Conservation (phyloP, 2,113 vertebrate species). For the Neomonachus schauinslandi region DNA sequence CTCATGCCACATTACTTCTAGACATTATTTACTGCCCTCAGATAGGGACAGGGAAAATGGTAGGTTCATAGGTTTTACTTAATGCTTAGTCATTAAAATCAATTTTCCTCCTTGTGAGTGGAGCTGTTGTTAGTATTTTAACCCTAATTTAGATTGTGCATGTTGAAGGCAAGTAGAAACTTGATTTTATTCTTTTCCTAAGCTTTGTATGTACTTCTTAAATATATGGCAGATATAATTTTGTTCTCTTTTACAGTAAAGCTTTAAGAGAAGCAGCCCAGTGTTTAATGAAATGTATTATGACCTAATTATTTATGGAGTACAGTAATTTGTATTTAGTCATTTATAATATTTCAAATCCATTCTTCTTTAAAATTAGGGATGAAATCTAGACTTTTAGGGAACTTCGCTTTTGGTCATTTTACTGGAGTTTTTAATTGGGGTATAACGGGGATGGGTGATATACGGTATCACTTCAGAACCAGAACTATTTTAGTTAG, state of each 20-base stretch:
- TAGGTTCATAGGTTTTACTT: not conserved
- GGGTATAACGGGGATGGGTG: not conserved
- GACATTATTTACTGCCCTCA: constrained; percentile 8
- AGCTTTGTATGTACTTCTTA: constrained; percentile 44
- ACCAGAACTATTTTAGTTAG: constrained; percentile 12
- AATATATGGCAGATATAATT: not conserved
- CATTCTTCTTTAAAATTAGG: not conserved
- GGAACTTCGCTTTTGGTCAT: not conserved
- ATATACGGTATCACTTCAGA: not conserved
- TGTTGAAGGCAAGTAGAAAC: constrained; percentile 57
- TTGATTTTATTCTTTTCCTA: constrained; percentile 63
- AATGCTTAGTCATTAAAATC: constrained; percentile 47
- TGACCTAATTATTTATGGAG: not conserved
- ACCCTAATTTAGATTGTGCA: constrained; percentile 51
- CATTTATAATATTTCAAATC: not conserved
- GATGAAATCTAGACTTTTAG: not conserved
- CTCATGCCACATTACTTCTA: not conserved
- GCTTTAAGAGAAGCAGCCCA: not conserved
- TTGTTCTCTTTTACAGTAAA: constrained; percentile 37
- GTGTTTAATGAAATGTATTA: not conserved
- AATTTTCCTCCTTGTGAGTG: constrained; percentile 25
- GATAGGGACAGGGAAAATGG: constrained; percentile 32
- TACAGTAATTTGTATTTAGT: not conserved
- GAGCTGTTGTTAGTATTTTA: constrained; percentile 62
- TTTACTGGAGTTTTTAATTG: not conserved